Conservation (phyloP, 2,113 vertebrate species). For the Blennius ocellaris region DNA sequence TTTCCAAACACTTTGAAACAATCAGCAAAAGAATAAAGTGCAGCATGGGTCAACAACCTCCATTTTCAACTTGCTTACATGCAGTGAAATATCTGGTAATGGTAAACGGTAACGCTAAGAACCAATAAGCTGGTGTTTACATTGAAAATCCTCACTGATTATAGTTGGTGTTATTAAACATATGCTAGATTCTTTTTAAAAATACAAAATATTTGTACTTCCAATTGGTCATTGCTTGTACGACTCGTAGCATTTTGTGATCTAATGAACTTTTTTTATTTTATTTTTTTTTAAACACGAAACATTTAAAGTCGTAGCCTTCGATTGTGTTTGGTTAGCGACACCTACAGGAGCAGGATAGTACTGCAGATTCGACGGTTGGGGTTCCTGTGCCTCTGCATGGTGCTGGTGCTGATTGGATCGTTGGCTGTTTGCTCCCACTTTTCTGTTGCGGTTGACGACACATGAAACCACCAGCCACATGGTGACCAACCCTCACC, state of each 20-base stretch:
- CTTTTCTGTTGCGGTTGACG: slow-evolving; percentile 99
- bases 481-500: slow-evolving; percentile 92
- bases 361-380: slow-evolving; percentile 25
- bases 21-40: neutral
- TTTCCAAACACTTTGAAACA: slow-evolving; percentile 31
- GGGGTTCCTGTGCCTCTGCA: slow-evolving; percentile 93
- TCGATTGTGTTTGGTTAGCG: slow-evolving; percentile 1
- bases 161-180: neutral
- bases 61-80: neutral
- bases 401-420: slow-evolving; percentile 96
- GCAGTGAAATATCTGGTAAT: neutral
- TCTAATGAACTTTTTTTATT: neutral
- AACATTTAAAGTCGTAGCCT: slow-evolving; percentile 1
- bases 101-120: neutral
- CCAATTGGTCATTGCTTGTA: slow-evolving; percentile 7
- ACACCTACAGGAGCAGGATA: slow-evolving; percentile 10
- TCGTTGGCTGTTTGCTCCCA: slow-evolving; percentile 99
- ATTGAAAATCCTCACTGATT: slow-evolving; percentile 2
- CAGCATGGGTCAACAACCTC: neutral
- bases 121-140: neutral
- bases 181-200: neutral
- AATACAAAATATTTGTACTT: slow-evolving; percentile 1
- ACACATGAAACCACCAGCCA: slow-evolving; percentile 99
- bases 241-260: neutral
- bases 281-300: neutral